Percentiles rank a stretch among this genome's conserved stretches.
These are phyloP conservation scores for Listrodromus nycthemerus DNA, from an alignment of 2,888 invertebrate genomes.

Conservation along the genomic window DNA sequence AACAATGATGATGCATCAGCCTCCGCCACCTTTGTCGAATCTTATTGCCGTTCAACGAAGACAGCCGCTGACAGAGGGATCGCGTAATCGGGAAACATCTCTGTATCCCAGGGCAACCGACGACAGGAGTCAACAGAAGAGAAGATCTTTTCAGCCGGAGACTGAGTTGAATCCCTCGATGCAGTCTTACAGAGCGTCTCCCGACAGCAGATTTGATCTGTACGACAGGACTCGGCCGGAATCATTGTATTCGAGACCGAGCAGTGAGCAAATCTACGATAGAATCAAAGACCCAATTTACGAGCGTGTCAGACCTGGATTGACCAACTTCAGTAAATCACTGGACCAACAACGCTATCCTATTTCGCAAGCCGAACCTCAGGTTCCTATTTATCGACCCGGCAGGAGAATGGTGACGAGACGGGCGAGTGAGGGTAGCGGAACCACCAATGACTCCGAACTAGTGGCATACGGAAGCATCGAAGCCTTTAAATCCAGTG, in stretches of 20 bases:
- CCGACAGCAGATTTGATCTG: slow-evolving; percentile 73
- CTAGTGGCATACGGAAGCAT: slow-evolving; percentile 76
- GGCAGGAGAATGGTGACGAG: slow-evolving; percentile 79
- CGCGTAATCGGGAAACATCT: slow-evolving; percentile 40
- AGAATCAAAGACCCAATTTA: slow-evolving; percentile 82
- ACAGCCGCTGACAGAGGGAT: slow-evolving; percentile 49
- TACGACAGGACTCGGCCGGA: slow-evolving; percentile 82
- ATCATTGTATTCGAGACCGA: slow-evolving; percentile 85
- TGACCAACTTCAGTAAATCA: slow-evolving; percentile 76
- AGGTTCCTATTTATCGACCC: slow-evolving; percentile 81
- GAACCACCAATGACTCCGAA: slow-evolving; percentile 77
- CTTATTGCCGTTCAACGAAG: slow-evolving; percentile 37
- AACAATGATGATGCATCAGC: slow-evolving; percentile 34
- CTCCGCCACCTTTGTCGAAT: slow-evolving; percentile 18
- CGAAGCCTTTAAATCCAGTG: slow-evolving; percentile 73
- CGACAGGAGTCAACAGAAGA: slow-evolving; percentile 57
- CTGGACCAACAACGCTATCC: slow-evolving; percentile 78
- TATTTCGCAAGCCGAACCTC: slow-evolving; percentile 81
- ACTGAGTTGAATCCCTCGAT: slow-evolving; percentile 40
- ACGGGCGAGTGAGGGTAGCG: slow-evolving; percentile 86
- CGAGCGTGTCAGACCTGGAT: slow-evolving; percentile 79
- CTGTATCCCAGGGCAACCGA: slow-evolving; percentile 48
- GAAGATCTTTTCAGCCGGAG: slow-evolving; percentile 64
- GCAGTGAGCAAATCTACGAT: slow-evolving; percentile 82
- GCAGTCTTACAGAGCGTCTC: slow-evolving; percentile 61